phyloP scores from a whole-genome alignment of 2,113 vertebrate species.

The Pedetes capensis region DNA sequence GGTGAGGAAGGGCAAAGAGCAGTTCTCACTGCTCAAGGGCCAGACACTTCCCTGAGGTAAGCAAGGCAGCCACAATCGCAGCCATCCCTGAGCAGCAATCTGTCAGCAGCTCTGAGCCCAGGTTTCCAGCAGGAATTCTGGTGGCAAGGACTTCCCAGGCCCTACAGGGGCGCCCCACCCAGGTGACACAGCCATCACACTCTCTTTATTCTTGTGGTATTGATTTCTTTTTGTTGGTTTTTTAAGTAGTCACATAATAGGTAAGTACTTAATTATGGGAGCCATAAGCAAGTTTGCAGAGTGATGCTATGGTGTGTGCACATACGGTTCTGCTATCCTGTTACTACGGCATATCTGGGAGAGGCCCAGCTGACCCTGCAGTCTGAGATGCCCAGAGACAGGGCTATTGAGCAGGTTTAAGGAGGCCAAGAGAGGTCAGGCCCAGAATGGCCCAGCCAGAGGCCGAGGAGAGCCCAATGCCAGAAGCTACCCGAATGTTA shows the following conservation, averaged over 20 bases:
- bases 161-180: no score
- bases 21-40: not conserved
- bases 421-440: not conserved
- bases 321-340: not conserved
- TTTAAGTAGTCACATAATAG: not conserved
- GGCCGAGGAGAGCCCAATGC: not conserved
- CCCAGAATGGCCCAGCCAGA: not conserved
- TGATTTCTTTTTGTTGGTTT: not conserved
- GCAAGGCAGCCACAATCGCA: rapidly evolving
- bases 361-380: not conserved
- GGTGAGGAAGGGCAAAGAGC: not conserved
- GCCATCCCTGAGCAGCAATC: not conserved
- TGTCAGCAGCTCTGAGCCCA: not conserved
- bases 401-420: not conserved
- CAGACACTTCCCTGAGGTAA: not conserved
- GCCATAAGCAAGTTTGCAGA: not conserved
- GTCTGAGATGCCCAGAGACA: not conserved
- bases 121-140: not conserved
- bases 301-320: rapidly evolving
- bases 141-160: not conserved
- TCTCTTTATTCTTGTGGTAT: not conserved
- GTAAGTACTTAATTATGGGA: not conserved
- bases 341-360: not conserved
- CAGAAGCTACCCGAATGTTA: rapidly evolving
- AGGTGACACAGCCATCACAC: not conserved